phyloP scores from a whole-genome alignment of 2,888 invertebrate genomes.

The Uloborus plumipes region DNA sequence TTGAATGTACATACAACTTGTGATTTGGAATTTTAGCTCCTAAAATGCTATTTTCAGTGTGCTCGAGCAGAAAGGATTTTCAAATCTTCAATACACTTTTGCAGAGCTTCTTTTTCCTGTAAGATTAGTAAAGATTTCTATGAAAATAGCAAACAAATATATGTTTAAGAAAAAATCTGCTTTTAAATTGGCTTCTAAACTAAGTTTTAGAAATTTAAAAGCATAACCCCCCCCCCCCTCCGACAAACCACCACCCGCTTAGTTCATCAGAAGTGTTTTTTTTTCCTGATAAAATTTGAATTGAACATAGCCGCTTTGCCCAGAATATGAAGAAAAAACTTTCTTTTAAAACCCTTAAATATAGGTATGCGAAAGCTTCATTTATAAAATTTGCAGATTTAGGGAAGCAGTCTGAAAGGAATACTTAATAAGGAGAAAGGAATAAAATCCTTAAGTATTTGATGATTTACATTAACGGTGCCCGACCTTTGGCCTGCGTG shows the following conservation, averaged over 20 bases:
- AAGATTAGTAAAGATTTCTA: not conserved
- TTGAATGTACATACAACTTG: no score
- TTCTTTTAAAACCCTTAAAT: not conserved
- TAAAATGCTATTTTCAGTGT: no score
- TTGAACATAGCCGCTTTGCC: no score
- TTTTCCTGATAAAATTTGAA: no score
- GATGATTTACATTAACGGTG: not conserved
- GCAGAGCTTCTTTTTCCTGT: constrained; percentile 86
- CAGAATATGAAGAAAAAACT: not conserved
- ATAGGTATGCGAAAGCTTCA: not conserved
- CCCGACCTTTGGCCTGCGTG: no score
- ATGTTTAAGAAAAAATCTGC: constrained; percentile 1
- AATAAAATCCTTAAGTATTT: not conserved
- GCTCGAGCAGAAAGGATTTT: constrained; percentile 77
- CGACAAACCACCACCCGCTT: no score
- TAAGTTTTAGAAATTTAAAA: no score
- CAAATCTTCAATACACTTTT: constrained; percentile 90
- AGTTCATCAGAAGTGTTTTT: no score
- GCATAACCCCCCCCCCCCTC: no score
- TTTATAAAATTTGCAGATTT: not conserved
- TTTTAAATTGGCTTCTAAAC: no score
- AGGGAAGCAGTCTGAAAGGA: not conserved
- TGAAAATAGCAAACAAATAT: not conserved
- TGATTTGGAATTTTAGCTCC: no score
- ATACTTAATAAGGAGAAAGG: no score